A percentile compares a stretch with the other conserved stretches of the same genome.
Evolutionary conservation across 2,113 vertebrate species (phyloP).

Genomic region (Perca flavescens): DNA sequence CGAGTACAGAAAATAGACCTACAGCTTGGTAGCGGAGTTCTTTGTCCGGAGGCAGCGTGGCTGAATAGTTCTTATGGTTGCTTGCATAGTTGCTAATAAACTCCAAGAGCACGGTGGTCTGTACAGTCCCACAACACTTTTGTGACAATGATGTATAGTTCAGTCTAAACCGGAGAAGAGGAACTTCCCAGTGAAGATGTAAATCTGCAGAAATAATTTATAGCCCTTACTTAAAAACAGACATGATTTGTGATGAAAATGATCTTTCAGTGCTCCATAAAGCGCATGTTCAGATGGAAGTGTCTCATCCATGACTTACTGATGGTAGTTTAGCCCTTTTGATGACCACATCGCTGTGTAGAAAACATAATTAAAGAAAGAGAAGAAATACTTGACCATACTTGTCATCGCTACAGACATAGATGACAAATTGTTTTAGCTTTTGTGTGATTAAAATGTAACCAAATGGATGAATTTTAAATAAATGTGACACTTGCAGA

Average conservation of each 20-base stretch:
- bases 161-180: conserved; percentile 20
- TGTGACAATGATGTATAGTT: conserved; percentile 31
- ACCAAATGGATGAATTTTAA: background rate
- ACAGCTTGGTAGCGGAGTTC: conserved; percentile 28
- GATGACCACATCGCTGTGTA: background rate
- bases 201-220: conserved; percentile 24
- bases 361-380: background rate
- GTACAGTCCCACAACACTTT: conserved; percentile 28
- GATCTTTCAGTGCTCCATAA: background rate
- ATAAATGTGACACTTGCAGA: background rate
- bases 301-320: conserved; percentile 13
- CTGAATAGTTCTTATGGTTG: conserved; percentile 35
- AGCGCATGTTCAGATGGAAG: background rate
- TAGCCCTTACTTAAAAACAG: conserved; percentile 2
- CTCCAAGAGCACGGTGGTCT: conserved; percentile 39
- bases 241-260: conserved; percentile 28
- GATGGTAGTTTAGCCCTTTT: background rate
- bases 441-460: background rate
- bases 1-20: conserved; percentile 69
- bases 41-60: conserved; percentile 46
- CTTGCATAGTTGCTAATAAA: conserved; percentile 45
- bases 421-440: too few species aligned
- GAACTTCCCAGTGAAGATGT: conserved; percentile 18
- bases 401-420: too few species aligned
- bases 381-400: too few species aligned